phyloP scores from a whole-genome alignment of 2,797 vertebrate genomes.

The Sitta carolinensis region DNA sequence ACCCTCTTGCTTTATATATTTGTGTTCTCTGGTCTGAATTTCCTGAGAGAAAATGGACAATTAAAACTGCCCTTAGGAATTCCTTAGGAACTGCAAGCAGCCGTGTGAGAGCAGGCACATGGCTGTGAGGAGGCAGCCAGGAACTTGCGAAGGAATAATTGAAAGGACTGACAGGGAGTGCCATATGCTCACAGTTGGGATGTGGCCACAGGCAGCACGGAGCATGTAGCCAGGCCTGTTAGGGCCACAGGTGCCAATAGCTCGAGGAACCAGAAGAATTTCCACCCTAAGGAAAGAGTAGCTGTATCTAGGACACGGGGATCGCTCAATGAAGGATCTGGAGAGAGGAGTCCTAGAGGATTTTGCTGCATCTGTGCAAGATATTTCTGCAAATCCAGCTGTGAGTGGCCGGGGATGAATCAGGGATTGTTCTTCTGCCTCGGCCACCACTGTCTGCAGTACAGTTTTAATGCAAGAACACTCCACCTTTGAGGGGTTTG shows the following conservation, averaged over 20 bases:
- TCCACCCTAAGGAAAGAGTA: not conserved
- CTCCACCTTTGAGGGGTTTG: not conserved
- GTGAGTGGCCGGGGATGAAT: not conserved
- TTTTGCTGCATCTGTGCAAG: not conserved
- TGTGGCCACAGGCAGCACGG: not conserved
- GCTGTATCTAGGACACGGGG: not conserved
- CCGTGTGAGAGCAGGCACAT: fast-evolving
- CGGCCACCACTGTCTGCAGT: not conserved
- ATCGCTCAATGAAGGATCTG: not conserved
- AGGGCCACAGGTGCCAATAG: not conserved
- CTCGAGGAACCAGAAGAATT: not conserved
- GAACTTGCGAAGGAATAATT: not conserved
- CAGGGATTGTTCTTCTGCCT: not conserved
- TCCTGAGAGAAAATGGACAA: not conserved
- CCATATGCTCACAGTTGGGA: not conserved
- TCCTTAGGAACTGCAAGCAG: not conserved
- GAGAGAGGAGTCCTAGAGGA: not conserved
- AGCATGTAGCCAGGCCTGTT: not conserved
- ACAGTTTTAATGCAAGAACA: not conserved
- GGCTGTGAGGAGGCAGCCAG: not conserved
- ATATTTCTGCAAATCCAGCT: not conserved
- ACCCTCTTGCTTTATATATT: not conserved
- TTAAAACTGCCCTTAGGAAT: not conserved
- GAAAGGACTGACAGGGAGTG: not conserved
- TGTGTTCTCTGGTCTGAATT: not conserved